Evolutionary conservation across 1,140 invertebrate genomes (phyloP).

Genomic region (Hycleus cichorii): DNA sequence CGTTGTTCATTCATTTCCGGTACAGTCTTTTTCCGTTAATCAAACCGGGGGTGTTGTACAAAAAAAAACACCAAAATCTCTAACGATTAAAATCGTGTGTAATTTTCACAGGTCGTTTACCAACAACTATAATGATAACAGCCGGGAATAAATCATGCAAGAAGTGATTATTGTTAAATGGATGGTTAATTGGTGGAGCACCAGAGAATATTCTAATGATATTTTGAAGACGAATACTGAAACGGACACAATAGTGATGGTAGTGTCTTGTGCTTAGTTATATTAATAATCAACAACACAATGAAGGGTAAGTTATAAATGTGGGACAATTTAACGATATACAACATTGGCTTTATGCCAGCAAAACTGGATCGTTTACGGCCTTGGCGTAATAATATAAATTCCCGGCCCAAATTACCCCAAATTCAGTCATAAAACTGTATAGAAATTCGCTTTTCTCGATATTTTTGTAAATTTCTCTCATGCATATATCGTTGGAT

Average conservation of each 20-base stretch:
- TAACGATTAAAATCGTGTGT: too few species aligned
- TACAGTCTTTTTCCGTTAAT: too few species aligned
- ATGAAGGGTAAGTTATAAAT: neutral
- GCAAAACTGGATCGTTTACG: neutral
- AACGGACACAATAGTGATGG: neutral
- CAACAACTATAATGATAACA: too few species aligned
- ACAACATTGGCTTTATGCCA: neutral
- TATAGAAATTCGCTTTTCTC: too few species aligned
- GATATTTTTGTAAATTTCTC: too few species aligned
- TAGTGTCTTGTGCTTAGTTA: neutral
- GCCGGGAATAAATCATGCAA: slow-evolving; percentile 15
- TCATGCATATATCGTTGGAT: too few species aligned
- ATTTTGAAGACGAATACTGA: neutral
- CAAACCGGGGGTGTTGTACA: too few species aligned
- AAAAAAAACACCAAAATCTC: too few species aligned
- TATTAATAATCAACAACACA: neutral
- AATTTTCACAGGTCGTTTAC: too few species aligned
- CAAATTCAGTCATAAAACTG: neutral
- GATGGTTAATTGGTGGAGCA: slow-evolving; percentile 14
- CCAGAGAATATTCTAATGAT: neutral
- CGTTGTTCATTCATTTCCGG: too few species aligned
- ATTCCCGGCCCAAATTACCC: neutral
- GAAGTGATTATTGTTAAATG: slow-evolving; percentile 15
- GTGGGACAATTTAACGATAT: neutral
- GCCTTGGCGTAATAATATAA: neutral